phyloP scores from a whole-genome alignment of 2,113 vertebrate species.

The Sclerurus mexicanus region DNA sequence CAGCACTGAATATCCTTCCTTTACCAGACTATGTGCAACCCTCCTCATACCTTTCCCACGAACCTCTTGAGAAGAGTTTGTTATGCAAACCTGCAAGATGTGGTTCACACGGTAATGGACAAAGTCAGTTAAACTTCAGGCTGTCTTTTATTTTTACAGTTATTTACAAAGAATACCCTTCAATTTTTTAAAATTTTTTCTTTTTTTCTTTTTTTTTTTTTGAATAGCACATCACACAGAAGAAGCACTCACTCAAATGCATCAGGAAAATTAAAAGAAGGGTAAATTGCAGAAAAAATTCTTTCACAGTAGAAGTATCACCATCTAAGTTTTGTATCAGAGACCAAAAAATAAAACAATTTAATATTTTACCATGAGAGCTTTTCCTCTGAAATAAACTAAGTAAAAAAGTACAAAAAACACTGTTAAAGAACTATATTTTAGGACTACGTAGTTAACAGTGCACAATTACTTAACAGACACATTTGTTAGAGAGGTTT shows the following conservation, averaged over 20 bases:
- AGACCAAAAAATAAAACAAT: neutral
- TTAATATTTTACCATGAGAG: neutral
- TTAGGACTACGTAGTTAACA: neutral
- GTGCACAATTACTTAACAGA: neutral
- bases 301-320: neutral
- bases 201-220: neutral
- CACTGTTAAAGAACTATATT: neutral
- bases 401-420: neutral
- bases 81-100: conserved; percentile 49
- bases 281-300: neutral
- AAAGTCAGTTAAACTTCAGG: conserved; percentile 47
- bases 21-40: conserved; percentile 2
- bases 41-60: conserved; percentile 5
- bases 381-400: neutral
- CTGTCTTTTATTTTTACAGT: conserved; percentile 10
- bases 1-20: conserved; percentile 61
- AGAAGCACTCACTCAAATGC: neutral
- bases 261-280: neutral
- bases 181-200: neutral
- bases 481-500: neutral
- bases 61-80: conserved; percentile 23
- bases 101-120: conserved; percentile 64
- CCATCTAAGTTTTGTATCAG: neutral
- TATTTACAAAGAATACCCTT: neutral
- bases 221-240: neutral